Evolutionary conservation across 2,888 invertebrate species (phyloP).

Genomic region (Endotricha flammealis): DNA sequence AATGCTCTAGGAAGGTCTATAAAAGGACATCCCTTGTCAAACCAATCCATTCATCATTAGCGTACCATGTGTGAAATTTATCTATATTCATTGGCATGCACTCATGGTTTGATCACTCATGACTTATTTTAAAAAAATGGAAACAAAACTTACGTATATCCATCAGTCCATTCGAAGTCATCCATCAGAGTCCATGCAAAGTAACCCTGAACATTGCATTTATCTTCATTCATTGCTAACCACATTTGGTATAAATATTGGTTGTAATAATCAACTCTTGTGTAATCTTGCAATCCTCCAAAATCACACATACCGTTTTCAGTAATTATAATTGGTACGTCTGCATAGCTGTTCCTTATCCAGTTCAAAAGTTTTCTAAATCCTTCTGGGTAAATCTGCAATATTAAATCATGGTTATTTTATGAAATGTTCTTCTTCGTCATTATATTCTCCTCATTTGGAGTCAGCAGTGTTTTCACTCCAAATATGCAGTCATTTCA

Average conservation of each 20-base stretch:
- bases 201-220: slow-evolving; percentile 69
- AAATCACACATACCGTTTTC: slow-evolving; percentile 79
- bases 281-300: slow-evolving; percentile 53
- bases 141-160: slow-evolving; percentile 67
- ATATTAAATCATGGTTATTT: not conserved
- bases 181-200: slow-evolving; percentile 81
- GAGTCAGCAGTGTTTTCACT: no score
- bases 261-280: slow-evolving; percentile 75
- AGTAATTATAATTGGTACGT: slow-evolving; percentile 76
- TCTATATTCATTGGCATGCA: no score
- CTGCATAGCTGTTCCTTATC: slow-evolving; percentile 79
- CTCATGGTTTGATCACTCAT: no score
- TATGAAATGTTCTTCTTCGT: not conserved
- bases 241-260: slow-evolving; percentile 58
- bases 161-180: slow-evolving; percentile 79
- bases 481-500: no score
- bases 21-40: no score
- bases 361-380: slow-evolving; percentile 80
- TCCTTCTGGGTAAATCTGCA: slow-evolving; percentile 80
- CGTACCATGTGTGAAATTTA: no score
- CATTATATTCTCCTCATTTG: no score
- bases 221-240: slow-evolving; percentile 56
- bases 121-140: no score
- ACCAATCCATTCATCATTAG: no score
- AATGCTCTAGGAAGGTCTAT: no score